Conservation (phyloP, 2,113 vertebrate species). For the Geothlypis trichas region DNA sequence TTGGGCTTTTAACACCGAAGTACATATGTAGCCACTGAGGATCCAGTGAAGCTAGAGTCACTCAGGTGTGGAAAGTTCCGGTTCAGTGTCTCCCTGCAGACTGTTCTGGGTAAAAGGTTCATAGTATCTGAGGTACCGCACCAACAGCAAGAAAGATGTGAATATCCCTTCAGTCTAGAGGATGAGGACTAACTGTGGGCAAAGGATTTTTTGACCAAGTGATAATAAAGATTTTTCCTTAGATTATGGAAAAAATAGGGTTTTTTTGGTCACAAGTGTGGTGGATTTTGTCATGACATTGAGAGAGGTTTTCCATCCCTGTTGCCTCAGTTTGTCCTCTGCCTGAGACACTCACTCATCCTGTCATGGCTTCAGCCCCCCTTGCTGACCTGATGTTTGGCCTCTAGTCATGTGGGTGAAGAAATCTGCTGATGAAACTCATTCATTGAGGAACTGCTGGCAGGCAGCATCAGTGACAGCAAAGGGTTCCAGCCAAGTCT, state of each 20-base stretch:
- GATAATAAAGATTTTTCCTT: background rate
- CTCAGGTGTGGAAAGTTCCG: background rate
- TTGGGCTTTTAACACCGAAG: background rate
- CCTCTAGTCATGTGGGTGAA: background rate
- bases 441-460: background rate
- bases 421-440: background rate
- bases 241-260: fast-evolving
- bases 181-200: background rate
- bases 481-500: background rate
- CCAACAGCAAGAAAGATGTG: background rate
- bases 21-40: background rate
- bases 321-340: background rate
- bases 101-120: background rate
- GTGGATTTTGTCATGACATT: background rate
- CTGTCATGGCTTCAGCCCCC: background rate
- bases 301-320: background rate
- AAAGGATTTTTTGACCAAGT: background rate
- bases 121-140: background rate
- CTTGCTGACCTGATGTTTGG: background rate
- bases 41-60: background rate
- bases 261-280: fast-evolving
- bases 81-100: background rate
- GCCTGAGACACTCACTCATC: fast-evolving
- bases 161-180: background rate
- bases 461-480: background rate